Conservation (phyloP, 1,140 invertebrate species). For the Anastrepha ludens region DNA sequence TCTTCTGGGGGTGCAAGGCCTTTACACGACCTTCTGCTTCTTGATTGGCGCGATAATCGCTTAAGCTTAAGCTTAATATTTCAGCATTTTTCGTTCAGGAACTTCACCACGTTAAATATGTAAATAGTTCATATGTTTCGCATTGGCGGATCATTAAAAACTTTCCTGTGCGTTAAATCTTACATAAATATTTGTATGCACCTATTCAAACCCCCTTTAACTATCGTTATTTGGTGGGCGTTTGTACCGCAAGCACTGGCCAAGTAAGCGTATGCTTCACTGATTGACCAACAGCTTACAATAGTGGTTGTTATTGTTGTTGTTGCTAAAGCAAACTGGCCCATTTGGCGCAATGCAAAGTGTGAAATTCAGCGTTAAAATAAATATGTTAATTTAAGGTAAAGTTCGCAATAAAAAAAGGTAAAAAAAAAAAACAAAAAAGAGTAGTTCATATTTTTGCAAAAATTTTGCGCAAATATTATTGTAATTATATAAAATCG, state of each 20-base stretch:
- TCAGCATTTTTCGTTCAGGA: too few relatives aligned
- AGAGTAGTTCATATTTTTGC: background rate
- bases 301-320: background rate
- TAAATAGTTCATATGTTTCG: too few relatives aligned
- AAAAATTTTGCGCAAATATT: background rate
- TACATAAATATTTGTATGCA: too few relatives aligned
- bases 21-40: too few relatives aligned
- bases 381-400: conserved; percentile 40
- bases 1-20: too few relatives aligned
- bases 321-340: background rate
- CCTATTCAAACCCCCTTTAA: too few relatives aligned
- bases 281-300: background rate
- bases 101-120: too few relatives aligned
- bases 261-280: background rate
- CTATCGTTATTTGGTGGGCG: background rate
- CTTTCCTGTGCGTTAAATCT: too few relatives aligned
- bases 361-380: background rate
- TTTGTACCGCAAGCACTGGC: conserved; percentile 16
- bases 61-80: too few relatives aligned
- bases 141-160: too few relatives aligned
- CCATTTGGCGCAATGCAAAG: background rate
- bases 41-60: too few relatives aligned
- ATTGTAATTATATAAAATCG: too few relatives aligned
- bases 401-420: background rate
- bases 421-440: background rate